Evolutionary conservation across 2,797 vertebrate species (phyloP).

Genomic region (Hirundo rustica): DNA sequence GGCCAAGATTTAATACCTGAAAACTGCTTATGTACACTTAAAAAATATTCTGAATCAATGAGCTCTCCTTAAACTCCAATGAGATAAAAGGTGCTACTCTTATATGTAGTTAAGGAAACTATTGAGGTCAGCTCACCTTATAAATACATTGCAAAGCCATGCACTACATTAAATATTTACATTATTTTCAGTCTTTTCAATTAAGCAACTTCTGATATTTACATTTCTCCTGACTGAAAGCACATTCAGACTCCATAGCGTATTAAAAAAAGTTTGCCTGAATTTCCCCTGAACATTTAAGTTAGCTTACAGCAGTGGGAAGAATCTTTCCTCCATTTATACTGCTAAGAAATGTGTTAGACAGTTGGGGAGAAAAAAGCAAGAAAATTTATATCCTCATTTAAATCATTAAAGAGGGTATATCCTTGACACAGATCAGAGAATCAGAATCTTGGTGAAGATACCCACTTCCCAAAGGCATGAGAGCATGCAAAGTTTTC

Average conservation of each 20-base stretch:
- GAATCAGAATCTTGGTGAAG: background rate
- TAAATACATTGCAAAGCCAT: constrained; percentile 61
- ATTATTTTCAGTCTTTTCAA: constrained; percentile 55
- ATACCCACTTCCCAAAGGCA: background rate
- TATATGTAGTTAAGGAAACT: constrained; percentile 36
- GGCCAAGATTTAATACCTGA: constrained; percentile 62
- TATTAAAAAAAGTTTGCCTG: background rate
- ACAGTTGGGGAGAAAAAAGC: background rate
- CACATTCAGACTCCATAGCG: background rate
- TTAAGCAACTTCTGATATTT: constrained; percentile 51
- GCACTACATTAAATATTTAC: constrained; percentile 61
- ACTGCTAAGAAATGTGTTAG: background rate
- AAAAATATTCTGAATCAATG: constrained; percentile 61
- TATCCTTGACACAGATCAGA: background rate
- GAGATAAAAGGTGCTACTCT: constrained; percentile 64
- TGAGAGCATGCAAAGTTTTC: background rate
- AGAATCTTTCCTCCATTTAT: background rate
- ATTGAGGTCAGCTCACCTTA: constrained; percentile 63
- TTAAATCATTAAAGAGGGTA: background rate
- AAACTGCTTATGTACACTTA: constrained; percentile 47
- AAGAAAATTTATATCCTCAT: background rate
- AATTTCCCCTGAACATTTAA: background rate
- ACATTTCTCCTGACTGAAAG: constrained; percentile 48
- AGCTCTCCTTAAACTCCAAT: constrained; percentile 36
- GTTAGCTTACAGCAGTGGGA: background rate